phyloP scores from a whole-genome alignment of 2,888 invertebrate species.

The Oscheius sp. region DNA sequence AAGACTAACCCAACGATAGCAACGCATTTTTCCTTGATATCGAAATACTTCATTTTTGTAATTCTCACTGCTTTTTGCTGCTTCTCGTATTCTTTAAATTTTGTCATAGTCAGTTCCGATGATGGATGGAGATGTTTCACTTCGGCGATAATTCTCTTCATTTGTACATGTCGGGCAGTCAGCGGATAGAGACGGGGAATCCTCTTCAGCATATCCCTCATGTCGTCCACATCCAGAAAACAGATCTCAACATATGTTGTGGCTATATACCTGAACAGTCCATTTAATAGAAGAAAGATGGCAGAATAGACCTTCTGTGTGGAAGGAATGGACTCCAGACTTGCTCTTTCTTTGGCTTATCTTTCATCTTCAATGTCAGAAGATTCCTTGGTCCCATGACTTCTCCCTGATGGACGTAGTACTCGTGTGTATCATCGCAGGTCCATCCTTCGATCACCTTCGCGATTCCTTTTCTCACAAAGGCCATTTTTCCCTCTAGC shows the following conservation, averaged over 20 bases:
- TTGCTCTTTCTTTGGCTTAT: not conserved
- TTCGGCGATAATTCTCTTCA: conserved; percentile 11
- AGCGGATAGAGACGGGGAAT: not conserved
- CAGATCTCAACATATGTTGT: conserved; percentile 3
- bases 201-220: not conserved
- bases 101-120: not conserved
- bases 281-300: not conserved
- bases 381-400: conserved; percentile 36
- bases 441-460: conserved; percentile 17
- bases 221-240: not conserved
- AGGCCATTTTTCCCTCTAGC: not conserved
- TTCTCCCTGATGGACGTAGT: conserved; percentile 35
- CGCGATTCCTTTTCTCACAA: conserved; percentile 27
- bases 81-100: not conserved
- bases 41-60: not conserved
- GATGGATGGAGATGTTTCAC: not conserved
- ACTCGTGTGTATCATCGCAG: conserved; percentile 5
- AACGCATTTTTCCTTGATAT: not conserved
- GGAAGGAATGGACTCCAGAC: conserved; percentile 12
- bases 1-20: conserved; percentile 14
- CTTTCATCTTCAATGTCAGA: conserved; percentile 14
- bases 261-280: not conserved
- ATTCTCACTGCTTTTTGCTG: not conserved
- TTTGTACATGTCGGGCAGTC: conserved; percentile 1
- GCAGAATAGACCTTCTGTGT: not conserved